phyloP scores from a whole-genome alignment of 92 coral and sea anemone genomes.

The Scolanthus callimorphus region DNA sequence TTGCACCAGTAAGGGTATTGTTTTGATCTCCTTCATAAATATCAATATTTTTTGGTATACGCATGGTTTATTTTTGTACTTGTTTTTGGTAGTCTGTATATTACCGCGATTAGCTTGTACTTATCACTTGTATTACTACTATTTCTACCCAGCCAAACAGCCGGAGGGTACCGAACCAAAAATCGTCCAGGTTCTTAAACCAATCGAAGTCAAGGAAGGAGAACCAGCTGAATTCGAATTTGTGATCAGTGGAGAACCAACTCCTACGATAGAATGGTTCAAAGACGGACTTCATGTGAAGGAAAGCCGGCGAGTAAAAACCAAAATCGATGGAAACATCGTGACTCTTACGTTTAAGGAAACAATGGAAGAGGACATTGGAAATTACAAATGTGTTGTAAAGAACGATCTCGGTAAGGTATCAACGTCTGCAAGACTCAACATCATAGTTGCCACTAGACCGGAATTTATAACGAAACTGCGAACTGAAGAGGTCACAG shows the following conservation, averaged over 20 bases:
- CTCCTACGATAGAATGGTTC: constrained; percentile 87
- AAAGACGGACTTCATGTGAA: constrained; percentile 69
- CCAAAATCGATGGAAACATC: constrained; percentile 52
- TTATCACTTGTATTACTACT: too few species aligned
- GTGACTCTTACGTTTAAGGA: constrained; percentile 61
- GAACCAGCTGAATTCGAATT: constrained; percentile 67
- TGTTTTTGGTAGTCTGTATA: too few species aligned
- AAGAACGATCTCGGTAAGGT: constrained; percentile 70
- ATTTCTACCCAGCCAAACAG: constrained; percentile 58
- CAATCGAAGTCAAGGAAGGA: constrained; percentile 79
- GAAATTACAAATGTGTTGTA: constrained; percentile 84
- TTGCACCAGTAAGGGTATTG: too few species aligned
- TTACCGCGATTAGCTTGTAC: too few species aligned
- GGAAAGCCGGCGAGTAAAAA: constrained; percentile 60
- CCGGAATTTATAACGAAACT: constrained; percentile 91
- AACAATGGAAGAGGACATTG: constrained; percentile 63
- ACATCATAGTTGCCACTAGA: constrained; percentile 49
- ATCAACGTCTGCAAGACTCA: constrained; percentile 56
- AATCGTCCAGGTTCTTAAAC: constrained; percentile 47
- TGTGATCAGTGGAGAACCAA: constrained; percentile 68
- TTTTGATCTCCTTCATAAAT: too few species aligned
- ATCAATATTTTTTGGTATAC: too few species aligned
- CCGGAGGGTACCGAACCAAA: constrained; percentile 72
- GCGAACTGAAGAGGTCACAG: constrained; percentile 35
- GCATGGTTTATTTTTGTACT: too few species aligned